Conservation (phyloP, 1,140 invertebrate genomes). For the Cotesia vestalis region DNA sequence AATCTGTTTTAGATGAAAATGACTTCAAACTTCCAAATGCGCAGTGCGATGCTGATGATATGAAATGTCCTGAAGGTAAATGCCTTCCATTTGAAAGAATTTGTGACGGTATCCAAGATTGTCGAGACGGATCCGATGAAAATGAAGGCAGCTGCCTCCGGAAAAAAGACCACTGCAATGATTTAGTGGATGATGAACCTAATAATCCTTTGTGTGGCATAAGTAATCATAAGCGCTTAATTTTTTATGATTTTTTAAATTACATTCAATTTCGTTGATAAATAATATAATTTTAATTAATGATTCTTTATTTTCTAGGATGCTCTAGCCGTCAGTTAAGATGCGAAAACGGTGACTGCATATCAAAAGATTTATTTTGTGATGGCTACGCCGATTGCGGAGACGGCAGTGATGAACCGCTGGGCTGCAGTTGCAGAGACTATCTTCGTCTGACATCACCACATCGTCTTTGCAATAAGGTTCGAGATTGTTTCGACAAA, state of each 20-base stretch:
- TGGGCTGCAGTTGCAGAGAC: slow-evolving; percentile 71
- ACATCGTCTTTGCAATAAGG: slow-evolving; percentile 78
- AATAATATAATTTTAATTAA: too few relatives aligned
- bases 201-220: too few relatives aligned
- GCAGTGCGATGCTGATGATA: slow-evolving; percentile 49
- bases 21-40: background rate
- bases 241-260: too few relatives aligned
- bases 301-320: slow-evolving; percentile 54
- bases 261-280: too few relatives aligned
- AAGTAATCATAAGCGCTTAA: too few relatives aligned
- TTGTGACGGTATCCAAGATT: slow-evolving; percentile 78
- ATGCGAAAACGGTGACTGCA: slow-evolving; percentile 74
- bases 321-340: slow-evolving; percentile 71
- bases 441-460: slow-evolving; percentile 74
- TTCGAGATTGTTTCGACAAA: slow-evolving; percentile 80
- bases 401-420: slow-evolving; percentile 78
- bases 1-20: too few relatives aligned
- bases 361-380: slow-evolving; percentile 75
- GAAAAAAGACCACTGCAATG: slow-evolving; percentile 40
- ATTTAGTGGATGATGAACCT: too few relatives aligned
- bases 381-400: slow-evolving; percentile 74
- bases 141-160: slow-evolving; percentile 62
- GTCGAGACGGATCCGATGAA: slow-evolving; percentile 75
- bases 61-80: slow-evolving; percentile 75
- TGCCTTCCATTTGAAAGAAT: slow-evolving; percentile 72